Percentiles rank a stretch among this genome's conserved stretches.
phyloP scores from a whole-genome alignment of 2,113 vertebrate genomes.

The Phylloscopus trochilus region DNA sequence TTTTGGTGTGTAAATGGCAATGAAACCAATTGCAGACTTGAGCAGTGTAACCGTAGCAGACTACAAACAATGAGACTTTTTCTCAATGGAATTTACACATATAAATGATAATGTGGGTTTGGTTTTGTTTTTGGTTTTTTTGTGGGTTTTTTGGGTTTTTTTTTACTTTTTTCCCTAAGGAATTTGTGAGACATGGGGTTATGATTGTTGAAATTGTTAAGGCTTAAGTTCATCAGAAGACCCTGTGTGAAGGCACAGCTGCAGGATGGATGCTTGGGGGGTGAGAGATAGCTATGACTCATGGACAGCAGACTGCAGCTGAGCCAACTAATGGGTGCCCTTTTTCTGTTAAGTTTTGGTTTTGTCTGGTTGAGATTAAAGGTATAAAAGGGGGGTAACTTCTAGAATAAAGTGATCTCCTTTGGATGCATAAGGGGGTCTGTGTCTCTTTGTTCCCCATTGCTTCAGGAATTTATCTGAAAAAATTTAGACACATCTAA shows the following conservation, averaged over 20 bases:
- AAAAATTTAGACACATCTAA: not conserved
- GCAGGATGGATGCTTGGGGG: not conserved
- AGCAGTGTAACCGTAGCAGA: not conserved
- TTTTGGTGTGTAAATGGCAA: not conserved
- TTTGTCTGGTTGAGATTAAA: not conserved
- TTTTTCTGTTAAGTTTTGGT: not conserved
- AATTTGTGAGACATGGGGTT: not conserved
- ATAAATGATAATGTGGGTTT: fast-evolving
- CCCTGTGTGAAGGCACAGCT: not conserved
- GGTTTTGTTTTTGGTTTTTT: too few species aligned
- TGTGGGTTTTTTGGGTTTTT: not conserved
- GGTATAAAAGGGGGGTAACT: not conserved
- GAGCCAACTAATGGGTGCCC: not conserved
- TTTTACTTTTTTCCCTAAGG: not conserved
- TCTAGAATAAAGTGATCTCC: not conserved
- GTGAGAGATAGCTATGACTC: not conserved
- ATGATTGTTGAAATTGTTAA: not conserved
- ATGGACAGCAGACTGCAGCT: not conserved
- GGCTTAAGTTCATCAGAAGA: not conserved
- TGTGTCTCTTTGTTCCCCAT: not conserved
- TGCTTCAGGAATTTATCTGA: not conserved
- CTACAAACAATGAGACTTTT: not conserved
- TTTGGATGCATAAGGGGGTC: not conserved
- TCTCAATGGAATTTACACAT: not conserved
- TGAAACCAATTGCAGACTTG: not conserved